Base-by-base conservation (phyloP, 1,140 invertebrate species). In the Leptinotarsa lineolata region DNA sequence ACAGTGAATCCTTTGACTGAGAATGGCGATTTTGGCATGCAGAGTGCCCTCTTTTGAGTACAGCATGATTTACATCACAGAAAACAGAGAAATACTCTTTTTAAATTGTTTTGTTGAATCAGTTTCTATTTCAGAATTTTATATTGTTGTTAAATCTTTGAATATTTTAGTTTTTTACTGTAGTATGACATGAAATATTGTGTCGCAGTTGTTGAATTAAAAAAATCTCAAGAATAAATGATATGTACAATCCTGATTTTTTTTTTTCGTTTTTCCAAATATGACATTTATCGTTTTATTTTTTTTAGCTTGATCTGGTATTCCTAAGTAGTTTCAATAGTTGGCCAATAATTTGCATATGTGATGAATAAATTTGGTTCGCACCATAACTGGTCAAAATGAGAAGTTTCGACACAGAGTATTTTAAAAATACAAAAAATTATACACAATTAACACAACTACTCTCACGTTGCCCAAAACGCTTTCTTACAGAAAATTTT, bases 61-160 rank as follows among this genome's bases (percentile, higher is more conserved):
- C 72, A 72, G 74, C 74, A 75, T 74, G 73, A 71, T 59, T 70
- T 72, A 75, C 74, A 75, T 68, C 60, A 68, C 74, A 74, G 67
- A 64, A 46, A 21, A 69, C 60, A 70, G 45, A 60, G 39, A 75
- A 71, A 75, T 75, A 75, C 74, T 75, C 74, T 63, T 15, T 60
- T 67, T 75, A 66, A 54, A 72, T 69, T 74, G 24, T 67, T 61
- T 75, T 75, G 70, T 68, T 68, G 45, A 68, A 18, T 46, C 16
- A 46, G 39, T 48, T 68, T 68, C 5, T 68, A 68, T 68, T 46
- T 45, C n/a, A 45, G 20, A 68, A 68, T 68, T 68, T 68, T 68
- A 74, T 73, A 68, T 71, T 72, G 69, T 76, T 76, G 69, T 72
- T 76, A 71, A 72, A 65, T 72, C 61, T 72, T 44, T 54, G 71